Evolutionary conservation across 1,140 invertebrate species (phyloP), one percentile per base, ranked within the genome.

Genomic region (Heliothis virescens): DNA sequence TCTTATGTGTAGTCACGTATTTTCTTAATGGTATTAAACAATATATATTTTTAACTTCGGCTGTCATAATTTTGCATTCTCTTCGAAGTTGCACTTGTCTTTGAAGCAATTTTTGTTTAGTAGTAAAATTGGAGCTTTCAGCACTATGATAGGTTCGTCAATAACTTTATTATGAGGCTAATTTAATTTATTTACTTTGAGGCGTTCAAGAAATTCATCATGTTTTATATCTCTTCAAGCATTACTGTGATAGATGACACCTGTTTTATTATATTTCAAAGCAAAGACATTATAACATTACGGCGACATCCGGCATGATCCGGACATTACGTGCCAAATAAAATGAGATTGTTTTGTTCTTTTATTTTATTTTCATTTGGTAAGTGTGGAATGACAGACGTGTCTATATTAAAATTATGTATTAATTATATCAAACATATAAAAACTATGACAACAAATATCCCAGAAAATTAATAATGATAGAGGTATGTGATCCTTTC

Each of bases 191-290:
- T 18, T 18, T 57, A 57, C 16, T 18, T 0, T 16, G 10, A n/a
- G 53, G 16, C 9, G n/a, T 57, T 48, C 16, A 65, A 47, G n/a
- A 34, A 48, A 48, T 67, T 41, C n/a, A 63, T 16, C n/a, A 67
- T 16, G 41, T 48, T 67, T 16, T 48, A 18, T 57, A 55, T 59
- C 21, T 60, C 57, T 13, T 60, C 18, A 26, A 29, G 21, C 57
- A 26, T 60, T 18, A 21, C 57, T 26, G 12, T 60, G 16, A 62
- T 21, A 75, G 41, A 21, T 26, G 73, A 48, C 57, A 48, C 57
- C 57, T 62, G 73, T 62, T 26, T 75, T 62, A 75, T 75, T 62
- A 75, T 26, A 75, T 62, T 75, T 75, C 73, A 75, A 75, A 75
- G 73, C 57, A 50, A 67, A 67, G 41, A 21, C 41, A 41, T 67